Base-by-base conservation (phyloP, 2,888 invertebrate species). In the Entomobrya multifasciata region DNA sequence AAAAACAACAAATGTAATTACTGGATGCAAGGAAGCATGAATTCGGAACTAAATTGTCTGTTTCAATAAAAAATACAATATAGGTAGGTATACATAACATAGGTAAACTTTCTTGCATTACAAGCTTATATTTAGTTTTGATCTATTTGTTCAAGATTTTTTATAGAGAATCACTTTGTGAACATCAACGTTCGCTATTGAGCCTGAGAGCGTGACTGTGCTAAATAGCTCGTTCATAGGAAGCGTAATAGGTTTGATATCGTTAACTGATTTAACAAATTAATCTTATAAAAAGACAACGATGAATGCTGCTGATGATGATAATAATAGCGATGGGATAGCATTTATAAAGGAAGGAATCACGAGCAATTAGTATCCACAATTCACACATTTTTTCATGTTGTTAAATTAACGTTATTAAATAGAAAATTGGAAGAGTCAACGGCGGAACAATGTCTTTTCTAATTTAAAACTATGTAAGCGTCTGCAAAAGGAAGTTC, bases 21-120 rank as follows among this genome's bases (percentile, higher is more conserved):
- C 52, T 44, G 67, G 62, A 49, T 44, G 74, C 84, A 77, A 60
- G 67, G 57, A 65, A 70, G 60, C 85, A 78, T 85, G 78, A 78
- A 67, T 79, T 85, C 85, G 85, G 85, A 79, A 85, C 79, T 79
- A 78, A 55, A 55, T 36, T 47, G 78, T 44, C 47, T 80, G 20
- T 20, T 57, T n/a, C n/a, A n/a, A n/a, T 10, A 20, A 36, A 57
- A 57, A 57, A 17, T 57, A 25, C 57, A 22, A 4, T 41, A n/a
- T 67, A 0, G 13, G 30, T 13, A 17, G 1, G 11, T 36, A 4
- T 25, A 25, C 22, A 25, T 8, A 57, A 25, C n/a, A 52, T 55
- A 25, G 0, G 11, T 57, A n/a, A n/a, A 17, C 25, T 1, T 25
- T 27, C 8, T 65, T 30, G 15, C 67, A 60, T 60, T 60, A 60